Base-by-base conservation (phyloP, 2,797 vertebrate species). In the Lacerta viridis region DNA sequence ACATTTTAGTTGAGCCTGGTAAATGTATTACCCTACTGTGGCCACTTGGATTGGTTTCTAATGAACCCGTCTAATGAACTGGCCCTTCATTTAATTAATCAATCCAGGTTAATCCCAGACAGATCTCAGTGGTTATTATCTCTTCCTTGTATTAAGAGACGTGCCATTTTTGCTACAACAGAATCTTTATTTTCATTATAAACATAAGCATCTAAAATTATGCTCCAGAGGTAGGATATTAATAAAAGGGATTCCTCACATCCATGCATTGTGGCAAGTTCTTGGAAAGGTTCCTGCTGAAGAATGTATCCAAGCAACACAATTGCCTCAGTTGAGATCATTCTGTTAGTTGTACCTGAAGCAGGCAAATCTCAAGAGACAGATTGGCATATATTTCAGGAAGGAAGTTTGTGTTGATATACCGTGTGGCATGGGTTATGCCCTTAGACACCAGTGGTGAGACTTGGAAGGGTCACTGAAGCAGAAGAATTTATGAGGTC, bases 401-500 rank as follows among this genome's bases (percentile, higher is more conserved):
- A 84, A 72, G 39, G 20, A 64, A 46, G 33, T 43, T 23, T 85
- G 29, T 66, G 10, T 43, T 85, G 39, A 43, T 23, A 46, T 46
- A 66, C 74, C 7, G 36, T 86, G 74, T 69, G n/a, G 46, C 61
- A 68, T 8, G 41, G 18, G 41, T 27, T 27, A 33, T 39, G 1
- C 66, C n/a, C 39, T 85, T 39, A 23, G 75, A 86, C 59, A 46
- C 10, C 36, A 46, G 1, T 69, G 23, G 39, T 72, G 78, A 80
- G 33, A 72, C 68, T 11, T 74, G 85, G 50, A 87, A 80, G 25
- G 41, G 43, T 39, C 36, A 41, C 33, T 18, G n/a, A 72, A 7
- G n/a, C 61, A 72, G n/a, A 71, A 55, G 66, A 80, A 80, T 71
- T 59, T 72, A 87, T n/a, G 78, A 80, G 85, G 46, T 87, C 86